phyloP scores from a whole-genome alignment of 92 coral and sea anemone species.

The Pocillopora grandis region DNA sequence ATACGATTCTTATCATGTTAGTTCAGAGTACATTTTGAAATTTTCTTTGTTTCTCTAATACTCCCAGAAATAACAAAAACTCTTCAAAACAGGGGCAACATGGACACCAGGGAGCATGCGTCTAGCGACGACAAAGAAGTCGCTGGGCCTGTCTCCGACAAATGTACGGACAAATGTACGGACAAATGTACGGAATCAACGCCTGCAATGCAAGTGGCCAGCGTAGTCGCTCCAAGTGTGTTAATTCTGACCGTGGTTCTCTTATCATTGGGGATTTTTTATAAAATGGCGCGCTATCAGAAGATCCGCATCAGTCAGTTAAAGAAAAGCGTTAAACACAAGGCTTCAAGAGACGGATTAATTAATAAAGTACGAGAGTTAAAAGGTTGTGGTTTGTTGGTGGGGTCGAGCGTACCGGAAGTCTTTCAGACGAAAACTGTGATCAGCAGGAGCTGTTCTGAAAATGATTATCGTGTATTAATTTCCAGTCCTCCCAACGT shows the following conservation, averaged over 20 bases:
- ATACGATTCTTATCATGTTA: too few relatives aligned
- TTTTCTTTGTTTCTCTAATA: background rate
- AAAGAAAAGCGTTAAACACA: background rate
- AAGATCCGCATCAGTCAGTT: background rate
- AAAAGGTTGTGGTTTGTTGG: background rate
- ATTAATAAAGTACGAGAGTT: background rate
- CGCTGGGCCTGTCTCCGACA: background rate
- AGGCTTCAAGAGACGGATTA: background rate
- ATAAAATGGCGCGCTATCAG: conserved; percentile 39
- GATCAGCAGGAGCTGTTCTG: background rate
- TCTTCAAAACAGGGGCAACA: background rate
- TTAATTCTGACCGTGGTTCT: conserved; percentile 60
- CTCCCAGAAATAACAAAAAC: conserved; percentile 20
- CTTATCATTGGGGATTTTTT: conserved; percentile 38
- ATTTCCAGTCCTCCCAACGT: conserved; percentile 31
- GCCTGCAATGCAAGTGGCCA: conserved; percentile 83
- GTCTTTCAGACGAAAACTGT: background rate
- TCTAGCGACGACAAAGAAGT: background rate
- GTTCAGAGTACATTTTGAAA: background rate
- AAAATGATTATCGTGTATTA: background rate
- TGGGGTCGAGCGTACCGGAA: background rate
- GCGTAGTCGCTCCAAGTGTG: conserved; percentile 75
- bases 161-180: conserved; percentile 6
- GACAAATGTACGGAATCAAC: conserved; percentile 22
- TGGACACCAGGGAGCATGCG: conserved; percentile 1